Evolutionary conservation across 2,888 invertebrate genomes (phyloP).

Genomic region (Rhimphoctona megacephalus): DNA sequence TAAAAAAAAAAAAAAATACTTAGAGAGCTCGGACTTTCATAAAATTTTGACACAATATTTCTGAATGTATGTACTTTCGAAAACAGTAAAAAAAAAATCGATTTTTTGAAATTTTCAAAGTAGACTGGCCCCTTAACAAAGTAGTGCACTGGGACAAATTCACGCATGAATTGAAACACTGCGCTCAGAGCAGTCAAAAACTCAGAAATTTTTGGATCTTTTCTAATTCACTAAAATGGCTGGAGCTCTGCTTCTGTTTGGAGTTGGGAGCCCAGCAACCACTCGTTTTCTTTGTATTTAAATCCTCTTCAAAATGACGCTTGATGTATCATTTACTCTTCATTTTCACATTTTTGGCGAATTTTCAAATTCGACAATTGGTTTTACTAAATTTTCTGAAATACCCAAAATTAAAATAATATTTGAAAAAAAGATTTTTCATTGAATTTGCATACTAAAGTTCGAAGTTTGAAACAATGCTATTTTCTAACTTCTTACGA

Average conservation of each 20-base stretch:
- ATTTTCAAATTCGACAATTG: background rate
- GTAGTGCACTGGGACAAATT: background rate
- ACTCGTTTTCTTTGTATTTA: background rate
- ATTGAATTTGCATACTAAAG: too few species aligned
- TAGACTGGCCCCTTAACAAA: too few species aligned
- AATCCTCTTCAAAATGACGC: background rate
- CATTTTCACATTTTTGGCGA: background rate
- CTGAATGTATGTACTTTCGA: too few species aligned
- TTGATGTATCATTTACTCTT: background rate
- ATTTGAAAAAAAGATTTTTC: too few species aligned
- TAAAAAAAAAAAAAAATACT: too few species aligned
- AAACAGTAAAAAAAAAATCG: too few species aligned
- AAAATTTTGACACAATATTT: too few species aligned
- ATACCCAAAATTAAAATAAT: too few species aligned
- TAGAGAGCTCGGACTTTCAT: too few species aligned
- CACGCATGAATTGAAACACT: background rate
- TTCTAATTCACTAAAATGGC: background rate
- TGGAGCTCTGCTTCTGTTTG: background rate
- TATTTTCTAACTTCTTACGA: background rate
- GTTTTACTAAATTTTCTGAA: too few species aligned
- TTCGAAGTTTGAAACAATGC: background rate
- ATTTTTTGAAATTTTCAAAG: too few species aligned
- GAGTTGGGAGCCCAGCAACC: background rate
- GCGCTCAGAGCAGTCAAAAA: background rate
- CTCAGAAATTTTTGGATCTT: background rate